phyloP scores from a whole-genome alignment of 2,888 invertebrate species.

The Matsumyia berberina region DNA sequence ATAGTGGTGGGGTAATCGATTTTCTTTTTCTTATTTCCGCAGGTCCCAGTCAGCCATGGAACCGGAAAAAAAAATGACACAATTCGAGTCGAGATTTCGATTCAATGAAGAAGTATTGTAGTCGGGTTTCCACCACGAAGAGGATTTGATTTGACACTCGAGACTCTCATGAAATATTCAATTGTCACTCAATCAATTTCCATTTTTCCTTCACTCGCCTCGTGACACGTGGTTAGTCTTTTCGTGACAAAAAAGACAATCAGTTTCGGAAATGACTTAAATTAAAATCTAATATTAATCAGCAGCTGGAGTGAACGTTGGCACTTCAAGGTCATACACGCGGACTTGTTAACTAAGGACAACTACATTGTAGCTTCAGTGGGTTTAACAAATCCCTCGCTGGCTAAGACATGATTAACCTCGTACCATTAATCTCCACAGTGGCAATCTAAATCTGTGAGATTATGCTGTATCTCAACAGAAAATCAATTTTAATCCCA shows the following conservation, averaged over 20 bases:
- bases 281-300: constrained; percentile 20
- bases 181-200: constrained; percentile 67
- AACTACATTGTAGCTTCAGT: not conserved
- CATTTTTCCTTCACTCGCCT: constrained; percentile 8
- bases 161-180: constrained; percentile 50
- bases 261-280: not conserved
- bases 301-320: not conserved
- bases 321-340: not conserved
- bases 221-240: constrained; percentile 15
- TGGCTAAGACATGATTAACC: constrained; percentile 19
- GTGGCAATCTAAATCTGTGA: constrained; percentile 26
- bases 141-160: constrained; percentile 32
- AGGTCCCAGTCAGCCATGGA: not conserved
- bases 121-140: not conserved
- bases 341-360: too few species aligned
- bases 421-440: constrained; percentile 29
- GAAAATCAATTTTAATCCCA: constrained; percentile 44
- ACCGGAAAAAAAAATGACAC: constrained; percentile 3
- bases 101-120: not conserved
- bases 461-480: constrained; percentile 23
- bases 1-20: constrained; percentile 19
- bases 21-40: constrained; percentile 30
- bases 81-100: constrained; percentile 4
- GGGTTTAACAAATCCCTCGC: too few species aligned
- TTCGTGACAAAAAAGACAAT: constrained; percentile 46